Conservation (phyloP, 37 sponge, comb jelly and placozoan species). For the Crambe crambe region DNA sequence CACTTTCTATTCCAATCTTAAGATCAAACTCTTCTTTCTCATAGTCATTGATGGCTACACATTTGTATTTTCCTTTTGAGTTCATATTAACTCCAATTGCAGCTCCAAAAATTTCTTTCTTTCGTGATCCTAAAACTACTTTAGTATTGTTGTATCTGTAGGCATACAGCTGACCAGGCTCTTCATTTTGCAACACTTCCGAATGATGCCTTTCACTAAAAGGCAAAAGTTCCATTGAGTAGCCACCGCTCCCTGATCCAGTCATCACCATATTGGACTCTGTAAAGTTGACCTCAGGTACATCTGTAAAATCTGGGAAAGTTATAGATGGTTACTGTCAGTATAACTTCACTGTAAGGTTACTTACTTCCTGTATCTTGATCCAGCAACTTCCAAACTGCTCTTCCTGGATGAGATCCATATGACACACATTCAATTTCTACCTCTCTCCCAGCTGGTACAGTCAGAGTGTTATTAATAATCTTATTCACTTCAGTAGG, state of each 20-base stretch:
- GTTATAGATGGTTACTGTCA: too few species aligned
- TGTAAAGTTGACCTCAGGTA: conserved; percentile 5
- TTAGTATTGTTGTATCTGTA: conserved; percentile 16
- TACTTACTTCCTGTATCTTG: background rate
- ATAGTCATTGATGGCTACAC: conserved; percentile 22
- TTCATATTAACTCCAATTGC: conserved; percentile 10
- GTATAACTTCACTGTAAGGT: background rate
- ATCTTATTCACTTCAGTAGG: background rate
- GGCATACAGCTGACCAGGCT: conserved; percentile 31
- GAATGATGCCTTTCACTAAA: background rate
- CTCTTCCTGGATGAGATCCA: background rate
- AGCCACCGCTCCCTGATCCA: background rate
- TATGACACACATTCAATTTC: conserved; percentile 2
- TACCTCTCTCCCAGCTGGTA: background rate
- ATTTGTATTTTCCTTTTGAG: conserved; percentile 12
- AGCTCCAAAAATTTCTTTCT: background rate
- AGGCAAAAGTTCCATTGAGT: background rate
- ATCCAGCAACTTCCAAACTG: background rate
- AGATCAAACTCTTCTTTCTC: background rate
- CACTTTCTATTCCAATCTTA: background rate
- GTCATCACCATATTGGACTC: too few species aligned
- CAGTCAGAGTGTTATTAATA: background rate
- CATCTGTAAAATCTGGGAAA: background rate
- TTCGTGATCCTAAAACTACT: conserved; percentile 8
- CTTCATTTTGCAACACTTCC: background rate